Base-by-base conservation (phyloP, 1,140 invertebrate genomes). In the Ephestia elutella region DNA sequence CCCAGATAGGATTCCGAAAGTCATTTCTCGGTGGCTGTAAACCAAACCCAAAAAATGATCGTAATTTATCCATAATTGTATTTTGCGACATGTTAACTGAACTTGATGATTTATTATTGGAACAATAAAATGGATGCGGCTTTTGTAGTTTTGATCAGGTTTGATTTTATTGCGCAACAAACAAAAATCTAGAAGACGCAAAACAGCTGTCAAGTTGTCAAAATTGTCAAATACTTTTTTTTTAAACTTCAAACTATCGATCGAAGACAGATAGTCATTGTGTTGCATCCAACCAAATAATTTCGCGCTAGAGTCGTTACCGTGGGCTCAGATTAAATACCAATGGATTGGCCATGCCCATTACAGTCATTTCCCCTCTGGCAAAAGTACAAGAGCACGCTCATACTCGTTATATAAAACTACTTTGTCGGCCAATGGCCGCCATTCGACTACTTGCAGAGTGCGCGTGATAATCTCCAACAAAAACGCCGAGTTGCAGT, bases 1-100 rank as follows among this genome's bases (percentile, higher is more conserved):
- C 76, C 85, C 85, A 86, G 54, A 87, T 87, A 8, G 85, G 85
- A 66, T 87, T 87, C 19, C 85, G 71, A 64, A 87, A 87, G 60
- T 87, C 85, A 56, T 86, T 87, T 65, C 70, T 70, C 11, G 82
- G 85, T 28, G 78, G 71, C 44, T 83, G 70, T 7, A 68, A 56
- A 48, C 64, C 63, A n/a, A 86, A 56, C 5, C 84, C 84, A 30
- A 87, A 73, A 70, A 86, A 83, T 38, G 73, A 75, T 10, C 77
- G 71, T 44, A 87, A 54, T 65, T 66, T 80, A 17, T 82, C 78
- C 78, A 86, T 79, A 54, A 86, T 79, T 8, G 64, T 70, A 25
- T 58, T 70, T 35, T 54, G 65, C 2, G 66, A 56, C 82, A 86
- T 87, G 35, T 35, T n/a, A 25, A 25, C 35, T 49, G n/a, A 54